These are phyloP conservation scores for Ceratosolen fusciceps DNA, from an alignment of 1,140 invertebrate species.

Conservation along the genomic window DNA sequence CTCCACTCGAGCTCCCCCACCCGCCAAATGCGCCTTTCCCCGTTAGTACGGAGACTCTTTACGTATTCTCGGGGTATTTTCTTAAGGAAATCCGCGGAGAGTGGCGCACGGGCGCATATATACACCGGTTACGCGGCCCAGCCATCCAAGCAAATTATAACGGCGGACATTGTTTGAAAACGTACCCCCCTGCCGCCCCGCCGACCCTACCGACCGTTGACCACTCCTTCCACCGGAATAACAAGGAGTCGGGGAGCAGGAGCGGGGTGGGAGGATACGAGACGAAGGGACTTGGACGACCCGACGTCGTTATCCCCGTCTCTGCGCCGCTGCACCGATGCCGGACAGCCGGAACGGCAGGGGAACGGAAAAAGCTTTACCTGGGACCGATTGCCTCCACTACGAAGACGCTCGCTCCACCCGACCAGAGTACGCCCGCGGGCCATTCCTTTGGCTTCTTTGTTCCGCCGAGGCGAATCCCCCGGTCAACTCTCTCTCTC, in stretches of 20 bases:
- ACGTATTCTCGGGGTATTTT: constrained; percentile 52
- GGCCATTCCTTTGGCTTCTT: constrained; percentile 29
- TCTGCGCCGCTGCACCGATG: constrained; percentile 8
- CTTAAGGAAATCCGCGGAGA: constrained; percentile 54
- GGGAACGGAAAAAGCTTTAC: background rate
- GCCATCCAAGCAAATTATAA: constrained; percentile 63
- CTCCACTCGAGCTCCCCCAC: too few relatives aligned
- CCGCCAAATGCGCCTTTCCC: constrained; percentile 5
- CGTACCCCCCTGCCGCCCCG: too few relatives aligned
- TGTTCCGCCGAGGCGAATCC: background rate
- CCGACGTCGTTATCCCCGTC: constrained; percentile 65
- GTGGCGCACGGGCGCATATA: constrained; percentile 51
- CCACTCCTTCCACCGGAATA: constrained; percentile 38
- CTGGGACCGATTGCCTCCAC: constrained; percentile 2
- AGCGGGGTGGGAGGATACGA: too few relatives aligned
- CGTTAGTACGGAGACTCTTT: constrained; percentile 7
- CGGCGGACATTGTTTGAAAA: constrained; percentile 64
- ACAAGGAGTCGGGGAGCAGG: constrained; percentile 40
- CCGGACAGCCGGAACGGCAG: too few relatives aligned
- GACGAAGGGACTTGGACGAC: too few relatives aligned
- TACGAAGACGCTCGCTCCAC: background rate
- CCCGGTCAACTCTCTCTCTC: background rate
- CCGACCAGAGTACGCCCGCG: background rate
- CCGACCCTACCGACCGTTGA: background rate
- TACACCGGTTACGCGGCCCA: constrained; percentile 60